Evolutionary conservation across 2,113 vertebrate genomes (phyloP), one percentile per base, ranked within the genome.

Genomic region (Lontra canadensis): DNA sequence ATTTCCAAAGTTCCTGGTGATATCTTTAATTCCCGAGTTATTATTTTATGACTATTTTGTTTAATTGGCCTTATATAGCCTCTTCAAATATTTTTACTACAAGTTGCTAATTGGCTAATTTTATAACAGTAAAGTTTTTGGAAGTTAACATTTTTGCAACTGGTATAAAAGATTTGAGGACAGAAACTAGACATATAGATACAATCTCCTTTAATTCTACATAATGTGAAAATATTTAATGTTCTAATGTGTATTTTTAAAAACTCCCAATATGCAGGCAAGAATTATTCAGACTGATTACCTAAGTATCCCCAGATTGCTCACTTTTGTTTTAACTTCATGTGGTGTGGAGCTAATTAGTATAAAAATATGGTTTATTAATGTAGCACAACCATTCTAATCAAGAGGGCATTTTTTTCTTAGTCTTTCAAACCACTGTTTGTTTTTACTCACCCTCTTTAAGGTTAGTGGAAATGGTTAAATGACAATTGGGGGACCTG

Each of bases 251-350:
- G 15, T 1, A 82, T 55, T 81, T 97, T 59, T 61, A 17, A 63
- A 42, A 88, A 84, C 26, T 95, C 15, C 25, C 69, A 71, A 71
- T 79, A 36, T 88, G 34, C 25, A 90, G 57, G 13, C 17, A 83
- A 42, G 26, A 39, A 63, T 71, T 81, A 29, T 78, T 95, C 20
- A 55, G 11, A 71, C 1, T 86, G 14, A 90, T 59, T 81, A 9
- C 47, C 39, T 65, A 93, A 49, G 61, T 88, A 76, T 44, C 34
- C 2, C 25, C n/a, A 61, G 52, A 79, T 78, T 34, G 6, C 57
- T 88, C 20, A 61, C 47, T 93, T 90, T 88, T 47, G 31, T 90
- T 90, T 86, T 95, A 95, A 89, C 20, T 73, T 34, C n/a, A 55
- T 61, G 11, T 7, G 3, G 42, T 55, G 4, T 26, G 9, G 2